A percentile compares a stretch with the other conserved stretches of the same genome.
Conservation (phyloP, 2,888 invertebrate species). For the Chrysolina haemoptera region DNA sequence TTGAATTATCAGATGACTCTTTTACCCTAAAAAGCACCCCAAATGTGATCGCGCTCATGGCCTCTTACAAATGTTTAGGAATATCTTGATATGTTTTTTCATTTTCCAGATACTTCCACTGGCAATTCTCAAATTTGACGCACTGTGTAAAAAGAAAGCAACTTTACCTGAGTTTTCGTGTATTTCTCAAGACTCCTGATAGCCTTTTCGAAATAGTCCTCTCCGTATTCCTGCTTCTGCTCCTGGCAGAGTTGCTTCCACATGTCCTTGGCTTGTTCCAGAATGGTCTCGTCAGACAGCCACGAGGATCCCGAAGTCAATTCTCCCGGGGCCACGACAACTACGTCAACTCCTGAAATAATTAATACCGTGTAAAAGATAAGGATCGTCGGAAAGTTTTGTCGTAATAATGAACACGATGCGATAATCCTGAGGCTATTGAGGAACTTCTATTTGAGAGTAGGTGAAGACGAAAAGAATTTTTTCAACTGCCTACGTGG, state of each 20-base stretch:
- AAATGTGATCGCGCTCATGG: too few species aligned
- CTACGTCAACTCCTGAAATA: slow-evolving; percentile 80
- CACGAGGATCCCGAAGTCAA: slow-evolving; percentile 86
- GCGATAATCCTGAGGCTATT: background rate
- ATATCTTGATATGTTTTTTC: too few species aligned
- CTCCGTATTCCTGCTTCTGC: slow-evolving; percentile 84
- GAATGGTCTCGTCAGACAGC: slow-evolving; percentile 75
- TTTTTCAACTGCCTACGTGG: background rate
- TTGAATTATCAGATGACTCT: too few species aligned
- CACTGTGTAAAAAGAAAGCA: background rate
- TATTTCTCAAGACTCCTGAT: slow-evolving; percentile 86
- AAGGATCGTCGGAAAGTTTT: background rate
- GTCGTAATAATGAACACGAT: background rate
- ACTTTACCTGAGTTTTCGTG: slow-evolving; percentile 77
- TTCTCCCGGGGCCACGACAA: slow-evolving; percentile 88
- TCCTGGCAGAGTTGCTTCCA: slow-evolving; percentile 85
- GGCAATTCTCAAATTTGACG: too few species aligned
- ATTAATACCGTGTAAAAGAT: background rate
- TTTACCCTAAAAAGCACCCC: too few species aligned
- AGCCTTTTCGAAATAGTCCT: slow-evolving; percentile 87
- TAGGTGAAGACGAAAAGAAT: background rate
- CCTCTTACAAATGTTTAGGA: too few species aligned
- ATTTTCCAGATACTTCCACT: too few species aligned
- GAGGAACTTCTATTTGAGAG: background rate
- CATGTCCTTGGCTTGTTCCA: slow-evolving; percentile 82